These are phyloP conservation scores for Mustela lutreola DNA, from an alignment of 2,113 vertebrate genomes.

Conservation along the genomic window DNA sequence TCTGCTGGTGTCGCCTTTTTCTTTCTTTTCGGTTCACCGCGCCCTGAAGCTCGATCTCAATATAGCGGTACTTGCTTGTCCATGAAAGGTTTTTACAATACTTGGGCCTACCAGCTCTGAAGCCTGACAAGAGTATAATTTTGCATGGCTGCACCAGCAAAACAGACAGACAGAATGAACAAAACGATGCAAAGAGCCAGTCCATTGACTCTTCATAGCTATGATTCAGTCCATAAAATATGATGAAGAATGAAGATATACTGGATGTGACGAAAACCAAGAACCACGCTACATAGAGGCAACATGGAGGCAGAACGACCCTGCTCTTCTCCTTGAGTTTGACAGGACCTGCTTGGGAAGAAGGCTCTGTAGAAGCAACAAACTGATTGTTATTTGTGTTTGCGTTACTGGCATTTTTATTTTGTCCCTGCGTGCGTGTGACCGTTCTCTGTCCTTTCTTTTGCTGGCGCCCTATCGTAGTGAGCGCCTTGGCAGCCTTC, in stretches of 20 bases:
- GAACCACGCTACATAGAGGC: constrained; percentile 67
- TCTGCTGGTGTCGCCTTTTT: background rate
- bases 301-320: background rate
- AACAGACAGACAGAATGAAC: constrained; percentile 79
- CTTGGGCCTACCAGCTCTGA: constrained; percentile 60
- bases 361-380: too few relatives aligned
- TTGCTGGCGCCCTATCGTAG: fast-evolving
- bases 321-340: background rate
- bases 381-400: fast-evolving
- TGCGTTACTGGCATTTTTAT: background rate
- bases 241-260: constrained; percentile 82
- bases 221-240: constrained; percentile 86
- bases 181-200: constrained; percentile 85
- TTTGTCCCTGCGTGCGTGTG: fast-evolving
- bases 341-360: too few relatives aligned
- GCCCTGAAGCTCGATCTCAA: constrained; percentile 53
- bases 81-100: constrained; percentile 80
- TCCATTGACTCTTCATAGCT: constrained; percentile 82
- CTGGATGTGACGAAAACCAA: constrained; percentile 66
- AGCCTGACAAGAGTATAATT: constrained; percentile 1
- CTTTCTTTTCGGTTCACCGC: background rate
- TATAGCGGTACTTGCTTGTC: constrained; percentile 59
- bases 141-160: constrained; percentile 82
- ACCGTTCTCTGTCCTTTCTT: background rate
- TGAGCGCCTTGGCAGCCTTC: fast-evolving